Evolutionary conservation across 2,888 invertebrate genomes (phyloP).

Genomic region (Abscondita cerata): DNA sequence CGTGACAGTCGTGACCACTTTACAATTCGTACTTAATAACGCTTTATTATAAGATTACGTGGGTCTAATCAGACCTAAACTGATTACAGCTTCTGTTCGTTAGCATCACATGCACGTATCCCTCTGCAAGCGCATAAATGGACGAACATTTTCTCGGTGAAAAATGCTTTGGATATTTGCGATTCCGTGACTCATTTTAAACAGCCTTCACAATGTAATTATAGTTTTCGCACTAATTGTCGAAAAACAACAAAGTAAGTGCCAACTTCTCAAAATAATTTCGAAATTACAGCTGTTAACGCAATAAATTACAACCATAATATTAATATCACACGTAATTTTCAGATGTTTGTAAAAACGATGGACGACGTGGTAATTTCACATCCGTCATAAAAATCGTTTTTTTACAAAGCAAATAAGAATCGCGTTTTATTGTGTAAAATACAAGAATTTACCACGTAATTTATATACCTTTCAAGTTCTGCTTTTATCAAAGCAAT

Average conservation of each 20-base stretch:
- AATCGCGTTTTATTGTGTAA: neutral
- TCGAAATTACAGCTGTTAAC: conserved; percentile 10
- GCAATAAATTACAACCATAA: no score
- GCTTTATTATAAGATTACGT: conserved; percentile 36
- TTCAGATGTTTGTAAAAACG: no score
- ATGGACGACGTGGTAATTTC: neutral
- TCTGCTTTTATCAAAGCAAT: conserved; percentile 10
- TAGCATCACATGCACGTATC: conserved; percentile 29
- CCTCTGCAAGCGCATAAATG: conserved; percentile 7
- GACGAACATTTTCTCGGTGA: neutral
- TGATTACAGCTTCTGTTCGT: conserved; percentile 34
- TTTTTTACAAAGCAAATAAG: neutral
- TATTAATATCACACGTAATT: no score
- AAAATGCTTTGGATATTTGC: neutral
- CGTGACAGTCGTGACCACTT: conserved; percentile 29
- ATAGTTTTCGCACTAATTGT: conserved; percentile 18
- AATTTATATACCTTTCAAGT: conserved; percentile 8
- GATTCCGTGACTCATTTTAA: conserved; percentile 13
- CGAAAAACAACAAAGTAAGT: conserved; percentile 12
- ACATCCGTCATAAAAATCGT: neutral
- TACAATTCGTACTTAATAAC: conserved; percentile 33
- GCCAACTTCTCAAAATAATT: conserved; percentile 19
- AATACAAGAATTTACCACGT: neutral
- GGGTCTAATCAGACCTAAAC: conserved; percentile 35
- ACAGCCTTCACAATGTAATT: conserved; percentile 16